Evolutionary conservation across 2,113 vertebrate species (phyloP).

Genomic region (Cervus canadensis): DNA sequence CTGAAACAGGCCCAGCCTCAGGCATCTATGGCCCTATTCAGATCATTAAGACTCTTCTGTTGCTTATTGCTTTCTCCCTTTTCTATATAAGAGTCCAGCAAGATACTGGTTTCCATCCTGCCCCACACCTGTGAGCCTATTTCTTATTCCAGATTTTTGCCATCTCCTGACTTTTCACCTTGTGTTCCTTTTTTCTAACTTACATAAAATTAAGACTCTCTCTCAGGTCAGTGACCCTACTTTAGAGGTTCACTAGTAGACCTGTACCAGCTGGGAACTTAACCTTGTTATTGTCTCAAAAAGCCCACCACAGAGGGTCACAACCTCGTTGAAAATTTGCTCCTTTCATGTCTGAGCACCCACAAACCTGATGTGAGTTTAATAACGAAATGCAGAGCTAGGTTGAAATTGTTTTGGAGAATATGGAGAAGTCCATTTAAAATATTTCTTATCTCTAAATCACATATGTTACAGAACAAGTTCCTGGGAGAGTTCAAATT

Average conservation of each 20-base stretch:
- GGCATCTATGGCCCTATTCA: constrained; percentile 9
- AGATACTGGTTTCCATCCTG: background rate
- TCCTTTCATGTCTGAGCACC: constrained; percentile 5
- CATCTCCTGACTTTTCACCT: background rate
- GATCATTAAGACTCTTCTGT: constrained; percentile 42
- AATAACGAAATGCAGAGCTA: constrained; percentile 27
- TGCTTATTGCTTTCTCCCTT: constrained; percentile 21
- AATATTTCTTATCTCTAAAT: constrained; percentile 12
- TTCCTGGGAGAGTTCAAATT: background rate
- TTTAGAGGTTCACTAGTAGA: constrained; percentile 20
- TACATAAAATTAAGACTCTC: constrained; percentile 18
- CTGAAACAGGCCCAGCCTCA: constrained; percentile 36
- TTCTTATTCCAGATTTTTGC: background rate
- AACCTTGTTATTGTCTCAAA: constrained; percentile 2
- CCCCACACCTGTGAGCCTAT: background rate
- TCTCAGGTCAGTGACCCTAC: background rate
- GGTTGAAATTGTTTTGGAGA: background rate
- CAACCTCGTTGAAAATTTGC: constrained; percentile 18
- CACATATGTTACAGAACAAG: background rate
- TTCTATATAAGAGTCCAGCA: background rate
- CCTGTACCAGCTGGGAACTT: background rate
- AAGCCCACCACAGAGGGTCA: background rate
- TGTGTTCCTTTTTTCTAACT: background rate
- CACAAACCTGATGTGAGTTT: background rate
- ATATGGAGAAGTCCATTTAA: background rate